Evolutionary conservation across 2,113 vertebrate species (phyloP).

Genomic region (Heterocephalus glaber): DNA sequence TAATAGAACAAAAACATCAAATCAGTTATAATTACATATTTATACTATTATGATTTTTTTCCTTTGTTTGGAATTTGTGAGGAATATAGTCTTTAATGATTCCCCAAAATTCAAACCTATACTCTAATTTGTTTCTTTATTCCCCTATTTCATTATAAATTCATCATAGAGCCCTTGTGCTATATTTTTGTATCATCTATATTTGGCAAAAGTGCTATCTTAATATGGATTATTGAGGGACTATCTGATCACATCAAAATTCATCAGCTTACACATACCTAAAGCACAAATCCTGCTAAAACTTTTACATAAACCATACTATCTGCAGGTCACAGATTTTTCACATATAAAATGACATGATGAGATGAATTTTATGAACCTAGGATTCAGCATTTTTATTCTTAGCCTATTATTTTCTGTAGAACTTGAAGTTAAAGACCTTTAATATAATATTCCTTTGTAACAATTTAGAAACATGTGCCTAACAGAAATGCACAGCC

Average conservation of each 20-base stretch:
- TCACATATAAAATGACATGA: not conserved
- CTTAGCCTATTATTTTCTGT: not conserved
- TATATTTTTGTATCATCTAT: not conserved
- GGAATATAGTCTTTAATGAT: not conserved
- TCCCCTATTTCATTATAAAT: not conserved
- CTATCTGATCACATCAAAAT: not conserved
- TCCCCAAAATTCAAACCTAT: not conserved
- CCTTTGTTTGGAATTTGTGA: not conserved
- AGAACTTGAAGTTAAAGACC: not conserved
- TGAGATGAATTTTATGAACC: not conserved
- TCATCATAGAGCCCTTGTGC: not conserved
- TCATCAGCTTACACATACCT: not conserved
- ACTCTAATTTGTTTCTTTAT: not conserved
- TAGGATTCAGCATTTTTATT: not conserved
- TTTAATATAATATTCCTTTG: not conserved
- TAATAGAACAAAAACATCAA: not conserved
- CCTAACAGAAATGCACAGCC: not conserved
- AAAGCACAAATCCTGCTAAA: not conserved
- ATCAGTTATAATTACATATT: not conserved
- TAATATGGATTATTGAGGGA: not conserved
- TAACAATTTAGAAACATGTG: not conserved
- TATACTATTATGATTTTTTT: not conserved
- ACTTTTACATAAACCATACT: not conserved
- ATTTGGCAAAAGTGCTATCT: slow-evolving; percentile 17
- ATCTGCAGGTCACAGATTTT: not conserved